Conservation (phyloP, 2,113 vertebrate species). For the Neomonachus schauinslandi region DNA sequence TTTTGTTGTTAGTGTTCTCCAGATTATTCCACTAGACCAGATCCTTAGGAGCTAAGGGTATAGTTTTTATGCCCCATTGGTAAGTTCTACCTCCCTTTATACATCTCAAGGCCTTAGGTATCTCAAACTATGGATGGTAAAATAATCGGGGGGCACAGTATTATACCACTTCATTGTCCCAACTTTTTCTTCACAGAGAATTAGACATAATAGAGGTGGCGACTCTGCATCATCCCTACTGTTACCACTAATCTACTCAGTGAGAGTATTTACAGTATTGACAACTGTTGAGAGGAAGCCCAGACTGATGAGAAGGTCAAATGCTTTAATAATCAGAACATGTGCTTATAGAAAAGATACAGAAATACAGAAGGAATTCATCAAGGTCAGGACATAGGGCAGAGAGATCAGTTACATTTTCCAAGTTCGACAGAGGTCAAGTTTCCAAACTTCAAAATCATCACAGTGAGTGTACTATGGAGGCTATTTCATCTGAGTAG, state of each 20-base stretch:
- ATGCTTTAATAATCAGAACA: not conserved
- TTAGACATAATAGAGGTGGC: not conserved
- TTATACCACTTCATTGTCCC: not conserved
- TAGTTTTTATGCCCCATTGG: not conserved
- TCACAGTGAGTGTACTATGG: not conserved
- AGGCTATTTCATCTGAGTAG: not conserved
- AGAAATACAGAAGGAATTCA: not conserved
- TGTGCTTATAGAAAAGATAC: not conserved
- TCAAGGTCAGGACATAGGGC: not conserved
- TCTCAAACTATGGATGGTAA: not conserved
- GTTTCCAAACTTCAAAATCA: not conserved
- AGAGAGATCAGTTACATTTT: not conserved
- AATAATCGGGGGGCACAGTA: not conserved
- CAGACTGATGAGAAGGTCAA: not conserved
- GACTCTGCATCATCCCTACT: not conserved
- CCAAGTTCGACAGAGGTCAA: not conserved
- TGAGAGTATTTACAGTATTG: not conserved
- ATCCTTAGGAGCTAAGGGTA: not conserved
- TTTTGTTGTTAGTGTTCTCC: not conserved
- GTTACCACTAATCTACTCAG: not conserved
- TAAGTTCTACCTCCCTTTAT: not conserved
- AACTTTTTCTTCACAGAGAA: not conserved
- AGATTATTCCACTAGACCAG: not conserved
- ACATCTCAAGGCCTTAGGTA: not conserved
- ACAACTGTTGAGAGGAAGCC: not conserved